phyloP scores from a whole-genome alignment of 2,888 invertebrate genomes.

The Calliscelio sp. region DNA sequence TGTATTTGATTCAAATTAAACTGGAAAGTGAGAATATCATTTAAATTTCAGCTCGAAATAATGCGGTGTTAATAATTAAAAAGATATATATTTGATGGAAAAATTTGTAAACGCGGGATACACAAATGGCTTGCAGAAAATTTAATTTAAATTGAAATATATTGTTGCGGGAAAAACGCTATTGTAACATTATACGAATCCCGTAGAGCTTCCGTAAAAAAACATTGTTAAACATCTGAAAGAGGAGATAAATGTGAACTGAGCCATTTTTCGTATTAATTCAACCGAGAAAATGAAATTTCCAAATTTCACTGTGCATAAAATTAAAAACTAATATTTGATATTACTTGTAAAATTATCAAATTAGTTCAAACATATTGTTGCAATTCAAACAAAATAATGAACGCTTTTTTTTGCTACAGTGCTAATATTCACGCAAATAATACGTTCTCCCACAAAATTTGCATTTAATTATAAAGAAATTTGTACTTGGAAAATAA shows the following conservation, averaged over 20 bases:
- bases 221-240: not conserved
- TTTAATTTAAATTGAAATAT: slow-evolving; percentile 1
- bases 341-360: too few species aligned
- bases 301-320: not conserved
- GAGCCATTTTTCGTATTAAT: not conserved
- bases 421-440: too few species aligned
- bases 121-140: not conserved
- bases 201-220: not conserved
- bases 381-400: too few species aligned
- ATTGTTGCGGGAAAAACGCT: not conserved
- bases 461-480: too few species aligned
- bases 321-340: slow-evolving; percentile 1
- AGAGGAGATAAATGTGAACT: slow-evolving; percentile 6
- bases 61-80: too few species aligned
- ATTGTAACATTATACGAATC: not conserved
- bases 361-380: too few species aligned
- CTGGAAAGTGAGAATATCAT: not conserved
- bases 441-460: too few species aligned
- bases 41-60: too few species aligned
- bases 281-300: not conserved
- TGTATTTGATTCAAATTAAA: not conserved
- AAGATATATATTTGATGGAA: too few species aligned
- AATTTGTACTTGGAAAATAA: too few species aligned
- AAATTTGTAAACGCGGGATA: too few species aligned
- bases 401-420: too few species aligned